Percentiles rank a stretch among this genome's conserved stretches.
Evolutionary conservation across 2,888 invertebrate genomes (phyloP).

Genomic region (Kuschelorhynchus macadamiae): DNA sequence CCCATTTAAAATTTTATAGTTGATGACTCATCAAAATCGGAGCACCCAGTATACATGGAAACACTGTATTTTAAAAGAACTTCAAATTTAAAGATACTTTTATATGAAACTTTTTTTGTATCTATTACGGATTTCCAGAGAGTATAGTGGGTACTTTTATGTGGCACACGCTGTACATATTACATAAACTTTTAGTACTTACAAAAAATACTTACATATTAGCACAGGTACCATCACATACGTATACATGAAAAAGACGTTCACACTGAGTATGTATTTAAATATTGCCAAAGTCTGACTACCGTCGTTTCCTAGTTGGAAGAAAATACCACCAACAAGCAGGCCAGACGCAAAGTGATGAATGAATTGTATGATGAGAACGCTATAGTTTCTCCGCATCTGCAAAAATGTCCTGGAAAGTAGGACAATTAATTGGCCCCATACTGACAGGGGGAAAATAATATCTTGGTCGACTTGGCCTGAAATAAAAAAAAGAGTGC

Average conservation of each 20-base stretch:
- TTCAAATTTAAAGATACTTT: too few relatives aligned
- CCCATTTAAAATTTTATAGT: too few relatives aligned
- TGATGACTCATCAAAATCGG: too few relatives aligned
- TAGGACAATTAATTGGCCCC: slow-evolving; percentile 72
- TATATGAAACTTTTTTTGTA: too few relatives aligned
- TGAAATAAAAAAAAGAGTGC: slow-evolving; percentile 33
- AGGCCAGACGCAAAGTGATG: slow-evolving; percentile 73
- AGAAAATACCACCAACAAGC: slow-evolving; percentile 73
- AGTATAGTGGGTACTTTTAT: too few relatives aligned
- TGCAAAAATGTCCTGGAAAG: slow-evolving; percentile 72
- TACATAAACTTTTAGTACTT: too few relatives aligned
- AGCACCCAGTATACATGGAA: too few relatives aligned
- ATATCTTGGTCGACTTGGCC: slow-evolving; percentile 52
- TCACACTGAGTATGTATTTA: slow-evolving; percentile 74
- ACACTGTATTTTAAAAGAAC: too few relatives aligned
- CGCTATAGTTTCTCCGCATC: slow-evolving; percentile 70
- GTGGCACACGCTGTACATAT: too few relatives aligned
- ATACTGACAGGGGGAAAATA: slow-evolving; percentile 71
- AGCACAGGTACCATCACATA: slow-evolving; percentile 75
- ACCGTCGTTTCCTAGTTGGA: slow-evolving; percentile 73
- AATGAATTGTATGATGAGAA: slow-evolving; percentile 72
- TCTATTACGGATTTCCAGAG: too few relatives aligned
- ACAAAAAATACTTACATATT: slow-evolving; percentile 71
- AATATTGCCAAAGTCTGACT: slow-evolving; percentile 72
- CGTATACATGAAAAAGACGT: slow-evolving; percentile 77